These are phyloP conservation scores for Drosophila tripunctata DNA, from an alignment of 2,888 invertebrate genomes.

Conservation along the genomic window DNA sequence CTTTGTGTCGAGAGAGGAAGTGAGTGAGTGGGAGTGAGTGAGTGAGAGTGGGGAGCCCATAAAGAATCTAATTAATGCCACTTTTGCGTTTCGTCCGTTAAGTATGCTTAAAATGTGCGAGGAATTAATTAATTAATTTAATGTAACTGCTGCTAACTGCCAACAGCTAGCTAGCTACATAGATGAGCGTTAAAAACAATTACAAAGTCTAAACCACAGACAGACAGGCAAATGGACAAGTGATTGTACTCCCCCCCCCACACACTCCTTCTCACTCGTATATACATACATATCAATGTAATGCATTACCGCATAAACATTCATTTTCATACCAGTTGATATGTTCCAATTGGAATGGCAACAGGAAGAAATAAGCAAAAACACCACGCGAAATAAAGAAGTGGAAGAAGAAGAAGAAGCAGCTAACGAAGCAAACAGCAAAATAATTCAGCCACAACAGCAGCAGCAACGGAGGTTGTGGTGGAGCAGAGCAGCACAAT, in stretches of 20 bases:
- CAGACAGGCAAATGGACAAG: constrained; percentile 24
- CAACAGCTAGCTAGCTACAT: constrained; percentile 25
- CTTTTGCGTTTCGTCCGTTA: constrained; percentile 29
- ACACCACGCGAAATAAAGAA: constrained; percentile 30
- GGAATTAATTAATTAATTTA: constrained; percentile 70
- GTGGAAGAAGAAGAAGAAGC: constrained; percentile 17
- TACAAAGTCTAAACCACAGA: constrained; percentile 48
- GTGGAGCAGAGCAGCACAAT: constrained; percentile 19
- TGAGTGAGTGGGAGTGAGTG: constrained; percentile 13
- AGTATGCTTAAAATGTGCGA: constrained; percentile 53
- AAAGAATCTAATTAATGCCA: constrained; percentile 55
- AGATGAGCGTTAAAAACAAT: constrained; percentile 56
- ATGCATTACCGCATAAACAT: constrained; percentile 10
- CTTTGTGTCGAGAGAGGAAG: too few species aligned
- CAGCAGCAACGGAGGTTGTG: constrained; percentile 17
- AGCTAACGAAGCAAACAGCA: too few species aligned
- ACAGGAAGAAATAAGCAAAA: constrained; percentile 41
- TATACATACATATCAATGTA: constrained; percentile 3
- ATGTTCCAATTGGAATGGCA: constrained; percentile 21
- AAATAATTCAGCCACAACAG: constrained; percentile 25
- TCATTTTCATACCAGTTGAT: constrained; percentile 1
- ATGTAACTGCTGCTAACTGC: constrained; percentile 37
- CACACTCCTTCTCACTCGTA: constrained; percentile 1
- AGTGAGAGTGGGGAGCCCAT: constrained; percentile 25
- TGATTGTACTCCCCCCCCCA: too few species aligned